phyloP scores from a whole-genome alignment of 2,888 invertebrate species.

The Pheosia tremula region DNA sequence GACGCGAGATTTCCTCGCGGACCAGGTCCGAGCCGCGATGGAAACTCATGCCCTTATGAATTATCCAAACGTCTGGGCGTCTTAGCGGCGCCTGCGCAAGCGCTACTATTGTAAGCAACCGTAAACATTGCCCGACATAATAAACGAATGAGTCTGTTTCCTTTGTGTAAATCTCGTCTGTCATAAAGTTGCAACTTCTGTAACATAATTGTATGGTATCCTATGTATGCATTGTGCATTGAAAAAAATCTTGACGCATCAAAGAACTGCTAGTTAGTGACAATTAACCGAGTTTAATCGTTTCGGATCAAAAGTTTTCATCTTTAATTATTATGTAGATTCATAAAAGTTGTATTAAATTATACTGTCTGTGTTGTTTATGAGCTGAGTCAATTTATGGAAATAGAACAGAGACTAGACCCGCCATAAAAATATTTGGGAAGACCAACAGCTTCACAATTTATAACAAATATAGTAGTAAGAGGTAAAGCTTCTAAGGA shows the following conservation, averaged over 20 bases:
- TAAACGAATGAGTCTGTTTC: slow-evolving; percentile 58
- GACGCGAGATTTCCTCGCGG: slow-evolving; percentile 56
- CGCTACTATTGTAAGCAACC: slow-evolving; percentile 50
- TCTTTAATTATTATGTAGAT: slow-evolving; percentile 13
- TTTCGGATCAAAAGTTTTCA: slow-evolving; percentile 21
- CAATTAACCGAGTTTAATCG: slow-evolving; percentile 28
- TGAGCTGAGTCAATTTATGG: slow-evolving; percentile 1
- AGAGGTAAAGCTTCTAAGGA: too few species aligned
- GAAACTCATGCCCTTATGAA: slow-evolving; percentile 73
- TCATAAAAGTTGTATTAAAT: not conserved
- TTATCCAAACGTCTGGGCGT: slow-evolving; percentile 74
- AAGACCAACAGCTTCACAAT: too few species aligned
- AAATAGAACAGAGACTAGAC: not conserved
- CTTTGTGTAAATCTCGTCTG: slow-evolving; percentile 56
- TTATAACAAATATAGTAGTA: too few species aligned
- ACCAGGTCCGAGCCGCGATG: slow-evolving; percentile 44
- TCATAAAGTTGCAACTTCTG: slow-evolving; percentile 56
- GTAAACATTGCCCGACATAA: slow-evolving; percentile 65
- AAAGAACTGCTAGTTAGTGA: slow-evolving; percentile 28
- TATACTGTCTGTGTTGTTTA: not conserved
- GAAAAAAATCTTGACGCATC: slow-evolving; percentile 27
- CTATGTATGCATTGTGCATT: slow-evolving; percentile 21
- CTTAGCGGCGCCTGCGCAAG: slow-evolving; percentile 62
- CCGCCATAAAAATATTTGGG: too few species aligned
- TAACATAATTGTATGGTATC: slow-evolving; percentile 25